Percentiles rank a stretch among this genome's conserved stretches.
These are phyloP conservation scores for Drosophila saltans DNA, from an alignment of 1,140 invertebrate genomes.

Conservation along the genomic window DNA sequence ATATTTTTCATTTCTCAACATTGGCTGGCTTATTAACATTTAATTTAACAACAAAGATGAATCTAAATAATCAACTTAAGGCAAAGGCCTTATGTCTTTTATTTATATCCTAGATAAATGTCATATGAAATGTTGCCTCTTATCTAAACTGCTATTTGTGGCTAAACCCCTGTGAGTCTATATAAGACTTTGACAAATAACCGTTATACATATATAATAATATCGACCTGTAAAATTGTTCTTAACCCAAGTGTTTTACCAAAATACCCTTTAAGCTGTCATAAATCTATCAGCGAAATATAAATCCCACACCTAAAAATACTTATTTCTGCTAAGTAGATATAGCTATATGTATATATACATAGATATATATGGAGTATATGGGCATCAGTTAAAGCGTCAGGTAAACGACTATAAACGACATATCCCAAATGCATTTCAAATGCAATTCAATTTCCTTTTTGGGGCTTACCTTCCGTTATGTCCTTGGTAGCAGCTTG, in stretches of 20 bases:
- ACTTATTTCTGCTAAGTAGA: not conserved
- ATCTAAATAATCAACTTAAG: too few relatives aligned
- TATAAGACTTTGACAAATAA: constrained; percentile 15
- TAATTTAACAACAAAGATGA: too few relatives aligned
- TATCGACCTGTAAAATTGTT: not conserved
- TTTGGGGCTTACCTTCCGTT: constrained; percentile 12
- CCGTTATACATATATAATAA: too few relatives aligned
- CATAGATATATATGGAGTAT: not conserved
- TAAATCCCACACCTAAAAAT: constrained; percentile 11
- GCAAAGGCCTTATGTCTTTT: too few relatives aligned
- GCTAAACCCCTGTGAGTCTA: too few relatives aligned
- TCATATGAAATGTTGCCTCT: too few relatives aligned
- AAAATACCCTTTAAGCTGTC: constrained; percentile 39
- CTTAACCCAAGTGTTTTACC: not conserved
- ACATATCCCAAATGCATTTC: constrained; percentile 62
- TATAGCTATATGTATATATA: not conserved
- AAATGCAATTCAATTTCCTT: constrained; percentile 76
- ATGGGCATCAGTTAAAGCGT: constrained; percentile 24
- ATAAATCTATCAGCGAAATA: constrained; percentile 43
- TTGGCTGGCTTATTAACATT: too few relatives aligned
- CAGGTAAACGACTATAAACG: constrained; percentile 22
- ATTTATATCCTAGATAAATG: too few relatives aligned
- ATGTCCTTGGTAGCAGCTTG: constrained; percentile 23
- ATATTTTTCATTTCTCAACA: too few relatives aligned
- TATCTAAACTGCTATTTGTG: too few relatives aligned